Evolutionary conservation across 2,888 invertebrate genomes (phyloP).

Genomic region (Suillia variegata): DNA sequence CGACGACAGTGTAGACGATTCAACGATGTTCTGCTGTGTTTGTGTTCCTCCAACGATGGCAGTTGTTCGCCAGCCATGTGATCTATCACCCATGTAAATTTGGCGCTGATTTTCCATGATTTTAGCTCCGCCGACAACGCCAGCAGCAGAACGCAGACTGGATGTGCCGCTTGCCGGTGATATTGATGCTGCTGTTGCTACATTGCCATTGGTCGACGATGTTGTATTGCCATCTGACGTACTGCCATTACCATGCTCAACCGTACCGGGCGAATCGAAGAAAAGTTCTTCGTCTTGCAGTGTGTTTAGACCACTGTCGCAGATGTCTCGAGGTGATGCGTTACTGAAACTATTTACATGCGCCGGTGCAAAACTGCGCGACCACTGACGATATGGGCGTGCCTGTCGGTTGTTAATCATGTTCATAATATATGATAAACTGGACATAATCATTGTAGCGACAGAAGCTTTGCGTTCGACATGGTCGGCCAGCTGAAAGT

Average conservation of each 20-base stretch:
- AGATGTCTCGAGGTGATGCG: slow-evolving; percentile 56
- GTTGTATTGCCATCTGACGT: slow-evolving; percentile 17
- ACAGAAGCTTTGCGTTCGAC: slow-evolving; percentile 59
- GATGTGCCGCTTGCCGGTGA: slow-evolving; percentile 16
- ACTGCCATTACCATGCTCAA: slow-evolving; percentile 9
- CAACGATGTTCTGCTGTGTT: slow-evolving; percentile 15
- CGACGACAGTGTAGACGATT: no score
- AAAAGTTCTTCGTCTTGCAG: slow-evolving; percentile 66
- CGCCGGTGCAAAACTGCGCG: slow-evolving; percentile 73
- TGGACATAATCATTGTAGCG: slow-evolving; percentile 55
- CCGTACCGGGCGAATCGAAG: slow-evolving; percentile 61
- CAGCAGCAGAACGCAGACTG: slow-evolving; percentile 8
- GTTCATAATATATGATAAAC: slow-evolving; percentile 59
- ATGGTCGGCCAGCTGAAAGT: slow-evolving; percentile 54
- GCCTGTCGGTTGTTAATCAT: slow-evolving; percentile 64
- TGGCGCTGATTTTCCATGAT: slow-evolving; percentile 40
- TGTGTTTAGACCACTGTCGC: slow-evolving; percentile 57
- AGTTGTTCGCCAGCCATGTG: slow-evolving; percentile 58
- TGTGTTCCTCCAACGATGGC: slow-evolving; percentile 29
- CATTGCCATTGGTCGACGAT: slow-evolving; percentile 14
- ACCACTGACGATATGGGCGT: slow-evolving; percentile 65
- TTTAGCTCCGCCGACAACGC: slow-evolving; percentile 27
- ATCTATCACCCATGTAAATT: slow-evolving; percentile 53
- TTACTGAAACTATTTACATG: slow-evolving; percentile 54
- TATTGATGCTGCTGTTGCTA: slow-evolving; percentile 14